Evolutionary conservation across 2,888 invertebrate species (phyloP).

Genomic region (Nomada ruficornis): DNA sequence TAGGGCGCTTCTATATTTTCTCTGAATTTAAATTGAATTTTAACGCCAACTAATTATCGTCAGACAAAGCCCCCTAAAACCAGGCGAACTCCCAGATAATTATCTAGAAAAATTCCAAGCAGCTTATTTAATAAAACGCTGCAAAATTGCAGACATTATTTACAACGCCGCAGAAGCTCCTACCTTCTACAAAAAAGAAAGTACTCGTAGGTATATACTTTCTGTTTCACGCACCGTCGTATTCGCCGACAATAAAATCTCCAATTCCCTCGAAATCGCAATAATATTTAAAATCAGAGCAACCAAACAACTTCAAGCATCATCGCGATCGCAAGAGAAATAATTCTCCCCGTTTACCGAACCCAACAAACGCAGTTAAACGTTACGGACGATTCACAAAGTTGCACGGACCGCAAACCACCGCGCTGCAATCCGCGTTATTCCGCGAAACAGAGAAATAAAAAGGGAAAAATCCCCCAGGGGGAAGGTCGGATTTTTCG

Average conservation of each 20-base stretch:
- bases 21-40: conserved; percentile 35
- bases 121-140: not conserved
- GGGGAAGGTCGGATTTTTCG: conserved; percentile 9
- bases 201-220: too few species aligned
- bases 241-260: too few species aligned
- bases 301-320: too few species aligned
- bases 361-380: too few species aligned
- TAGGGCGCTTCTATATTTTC: not conserved
- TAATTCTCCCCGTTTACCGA: too few species aligned
- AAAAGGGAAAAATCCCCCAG: not conserved
- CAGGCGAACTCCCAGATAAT: conserved; percentile 25
- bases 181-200: not conserved
- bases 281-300: too few species aligned
- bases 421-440: too few species aligned
- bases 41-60: conserved; percentile 51
- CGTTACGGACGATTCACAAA: too few species aligned
- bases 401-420: too few species aligned
- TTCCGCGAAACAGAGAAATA: not conserved
- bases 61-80: conserved; percentile 35
- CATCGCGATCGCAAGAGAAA: too few species aligned
- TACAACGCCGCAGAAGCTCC: not conserved
- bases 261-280: too few species aligned
- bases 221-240: too few species aligned
- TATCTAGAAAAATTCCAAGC: conserved; percentile 14
- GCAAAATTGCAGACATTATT: conserved; percentile 1